Evolutionary conservation across 2,888 invertebrate genomes (phyloP), one percentile per base, ranked within the genome.

Genomic region (Mylabris sibirica): DNA sequence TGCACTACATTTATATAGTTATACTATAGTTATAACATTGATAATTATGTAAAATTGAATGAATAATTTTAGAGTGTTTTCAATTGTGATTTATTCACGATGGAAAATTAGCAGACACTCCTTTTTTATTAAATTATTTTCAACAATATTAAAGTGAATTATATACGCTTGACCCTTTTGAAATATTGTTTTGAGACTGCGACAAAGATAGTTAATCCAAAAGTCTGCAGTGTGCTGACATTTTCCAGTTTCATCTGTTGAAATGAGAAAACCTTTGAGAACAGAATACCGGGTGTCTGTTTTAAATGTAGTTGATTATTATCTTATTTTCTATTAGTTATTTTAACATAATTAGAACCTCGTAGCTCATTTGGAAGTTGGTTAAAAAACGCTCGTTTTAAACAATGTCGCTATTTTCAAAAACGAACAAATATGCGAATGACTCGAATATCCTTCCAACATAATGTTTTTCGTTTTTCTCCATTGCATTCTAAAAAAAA

Each of bases 1-100:
- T 76, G 75, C 75, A 78, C 74, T 77, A 77, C 77, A 79, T 77
- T 77, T 76, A 77, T n/a, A n/a, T n/a, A n/a, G n/a, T n/a, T n/a
- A n/a, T n/a, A n/a, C n/a, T n/a, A n/a, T 75, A 9, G 22, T 17
- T 53, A 53, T 53, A 22, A 57, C 57, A 57, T 12, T 12, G 57
- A 59, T 68, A 72, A 70, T 72, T 72, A 70, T 67, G 59, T 72
- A 68, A 68, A 67, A 69, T 60, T 63, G 49, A 22, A 8, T 22
- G 20, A 22, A 22, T 53, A 53, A 53, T 53, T 9, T 22, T 2
- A 11, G 49, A 22, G 9, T 53, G 20, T 22, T 53, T 22, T 12
- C 49, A 53, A 53, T 22, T 53, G 22, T 53, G 49, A 53, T 53
- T 53, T 53, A 53, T 53, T 53, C 11, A 17, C 17, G 8, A 22